These are phyloP conservation scores for Petrolisthes cinctipes DNA, from an alignment of 2,888 invertebrate genomes.

Conservation along the genomic window DNA sequence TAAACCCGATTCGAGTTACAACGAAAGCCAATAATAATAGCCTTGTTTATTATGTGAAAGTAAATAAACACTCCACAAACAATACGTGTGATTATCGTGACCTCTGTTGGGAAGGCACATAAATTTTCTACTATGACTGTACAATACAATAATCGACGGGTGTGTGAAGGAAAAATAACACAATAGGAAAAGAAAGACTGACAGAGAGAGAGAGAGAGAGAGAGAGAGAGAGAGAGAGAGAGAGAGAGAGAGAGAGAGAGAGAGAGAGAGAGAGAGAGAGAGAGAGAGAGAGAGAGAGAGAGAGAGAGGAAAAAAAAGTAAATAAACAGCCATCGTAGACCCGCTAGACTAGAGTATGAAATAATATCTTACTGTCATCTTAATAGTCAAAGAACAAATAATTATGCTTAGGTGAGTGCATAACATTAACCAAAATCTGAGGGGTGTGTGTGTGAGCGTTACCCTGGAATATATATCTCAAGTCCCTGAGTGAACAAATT, in stretches of 20 bases:
- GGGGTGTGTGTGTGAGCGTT: no score
- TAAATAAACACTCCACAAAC: no score
- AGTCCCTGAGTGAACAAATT: no score
- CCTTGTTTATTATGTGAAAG: no score
- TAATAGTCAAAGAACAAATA: background rate
- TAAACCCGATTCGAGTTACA: no score
- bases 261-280: background rate
- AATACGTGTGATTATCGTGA: no score
- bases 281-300: background rate
- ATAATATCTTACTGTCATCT: background rate
- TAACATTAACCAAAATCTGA: no score
- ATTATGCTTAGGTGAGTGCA: background rate
- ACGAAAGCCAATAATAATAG: no score
- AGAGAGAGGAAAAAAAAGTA: background rate
- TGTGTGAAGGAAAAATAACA: background rate
- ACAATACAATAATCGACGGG: background rate
- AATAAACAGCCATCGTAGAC: background rate
- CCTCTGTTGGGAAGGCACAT: no score
- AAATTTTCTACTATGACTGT: no score
- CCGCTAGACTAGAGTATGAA: background rate
- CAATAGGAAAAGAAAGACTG: background rate
- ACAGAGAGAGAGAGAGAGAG: background rate
- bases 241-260: conserved; percentile 9
- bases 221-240: conserved; percentile 19
- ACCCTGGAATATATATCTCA: no score